Evolutionary conservation across 2,797 vertebrate genomes (phyloP).

Genomic region (Catostomus latipinnis): DNA sequence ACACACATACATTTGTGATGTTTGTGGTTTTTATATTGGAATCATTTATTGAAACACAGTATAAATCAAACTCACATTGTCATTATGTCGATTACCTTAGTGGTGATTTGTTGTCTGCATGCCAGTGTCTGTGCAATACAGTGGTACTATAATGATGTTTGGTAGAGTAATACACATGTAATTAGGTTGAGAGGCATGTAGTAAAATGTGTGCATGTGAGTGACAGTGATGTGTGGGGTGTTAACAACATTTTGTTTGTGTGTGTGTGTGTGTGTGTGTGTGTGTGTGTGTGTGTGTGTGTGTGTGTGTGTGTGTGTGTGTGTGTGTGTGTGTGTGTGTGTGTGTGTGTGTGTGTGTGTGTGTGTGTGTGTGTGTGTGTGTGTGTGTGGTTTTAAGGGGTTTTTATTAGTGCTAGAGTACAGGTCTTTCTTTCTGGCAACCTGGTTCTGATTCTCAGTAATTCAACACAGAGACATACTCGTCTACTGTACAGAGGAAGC

Average conservation of each 20-base stretch:
- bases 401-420: slow-evolving; percentile 31
- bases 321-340: slow-evolving; percentile 14
- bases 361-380: not conserved
- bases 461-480: slow-evolving; percentile 33
- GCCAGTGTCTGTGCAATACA: too few relatives aligned
- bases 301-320: too few relatives aligned
- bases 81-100: slow-evolving; percentile 43
- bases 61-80: slow-evolving; percentile 44
- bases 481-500: slow-evolving; percentile 25
- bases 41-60: slow-evolving; percentile 48
- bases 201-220: slow-evolving; percentile 39
- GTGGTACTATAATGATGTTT: slow-evolving; percentile 8
- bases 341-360: not conserved
- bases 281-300: too few relatives aligned
- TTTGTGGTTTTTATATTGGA: slow-evolving; percentile 50
- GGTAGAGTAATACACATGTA: slow-evolving; percentile 10
- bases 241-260: slow-evolving; percentile 8
- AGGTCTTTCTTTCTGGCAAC: slow-evolving; percentile 22
- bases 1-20: slow-evolving; percentile 20
- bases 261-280: slow-evolving; percentile 7
- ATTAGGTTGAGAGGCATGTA: slow-evolving; percentile 12
- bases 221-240: slow-evolving; percentile 24
- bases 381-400: not conserved
- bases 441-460: slow-evolving; percentile 36
- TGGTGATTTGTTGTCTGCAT: too few relatives aligned